Evolutionary conservation across 23 tunicate species (phyloP).

Genomic region (Trididemnum nubilum): DNA sequence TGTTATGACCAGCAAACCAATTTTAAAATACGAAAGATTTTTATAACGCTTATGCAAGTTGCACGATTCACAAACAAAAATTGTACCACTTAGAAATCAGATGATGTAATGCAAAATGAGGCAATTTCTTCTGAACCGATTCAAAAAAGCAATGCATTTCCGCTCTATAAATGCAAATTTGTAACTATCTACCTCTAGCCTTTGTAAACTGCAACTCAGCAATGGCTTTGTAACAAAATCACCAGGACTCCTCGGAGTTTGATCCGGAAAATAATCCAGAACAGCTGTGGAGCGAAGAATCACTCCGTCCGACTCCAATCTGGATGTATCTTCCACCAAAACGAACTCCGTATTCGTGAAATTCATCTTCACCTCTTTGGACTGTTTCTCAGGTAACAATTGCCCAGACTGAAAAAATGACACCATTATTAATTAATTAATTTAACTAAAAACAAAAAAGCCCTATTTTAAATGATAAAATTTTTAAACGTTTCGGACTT

Average conservation of each 20-base stretch:
- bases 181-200: constrained; percentile 75
- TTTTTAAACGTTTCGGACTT: too few species aligned
- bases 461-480: too few species aligned
- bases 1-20: too few species aligned
- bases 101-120: too few species aligned
- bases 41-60: too few species aligned
- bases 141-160: too few species aligned
- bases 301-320: constrained; percentile 77
- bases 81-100: too few species aligned
- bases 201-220: constrained; percentile 71
- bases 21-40: too few species aligned
- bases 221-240: constrained; percentile 14
- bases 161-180: too few species aligned
- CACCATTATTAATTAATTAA: background rate
- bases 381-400: constrained; percentile 34
- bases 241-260: background rate
- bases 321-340: constrained; percentile 49
- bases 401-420: constrained; percentile 53
- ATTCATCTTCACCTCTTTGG: constrained; percentile 52
- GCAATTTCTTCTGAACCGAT: too few species aligned
- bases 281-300: constrained; percentile 92
- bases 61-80: too few species aligned
- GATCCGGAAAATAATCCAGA: constrained; percentile 54
- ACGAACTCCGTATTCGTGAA: constrained; percentile 96
- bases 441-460: background rate